A percentile compares a stretch with the other conserved stretches of the same genome.
phyloP scores from a whole-genome alignment of 2,888 invertebrate genomes.

The Acrobasis consociella region DNA sequence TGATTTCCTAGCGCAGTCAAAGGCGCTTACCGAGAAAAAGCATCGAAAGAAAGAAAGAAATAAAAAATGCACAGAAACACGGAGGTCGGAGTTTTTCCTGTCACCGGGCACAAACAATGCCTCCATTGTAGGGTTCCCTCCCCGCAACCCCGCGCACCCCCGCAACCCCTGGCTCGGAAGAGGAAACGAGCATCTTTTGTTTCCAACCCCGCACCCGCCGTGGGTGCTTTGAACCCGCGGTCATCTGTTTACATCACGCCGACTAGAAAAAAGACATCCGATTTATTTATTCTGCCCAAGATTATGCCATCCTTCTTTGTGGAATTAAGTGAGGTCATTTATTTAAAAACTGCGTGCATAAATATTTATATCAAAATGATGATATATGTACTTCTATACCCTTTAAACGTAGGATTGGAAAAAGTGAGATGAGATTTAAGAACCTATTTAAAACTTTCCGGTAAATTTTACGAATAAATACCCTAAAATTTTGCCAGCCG shows the following conservation, averaged over 20 bases:
- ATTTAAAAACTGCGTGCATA: neutral
- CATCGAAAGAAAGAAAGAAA: conserved; percentile 65
- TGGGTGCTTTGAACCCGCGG: conserved; percentile 76
- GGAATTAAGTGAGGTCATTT: neutral
- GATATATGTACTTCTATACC: no score
- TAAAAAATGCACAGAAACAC: conserved; percentile 82
- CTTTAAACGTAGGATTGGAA: no score
- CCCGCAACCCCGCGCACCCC: conserved; percentile 41
- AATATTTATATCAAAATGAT: neutral
- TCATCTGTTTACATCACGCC: conserved; percentile 77
- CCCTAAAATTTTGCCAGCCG: neutral
- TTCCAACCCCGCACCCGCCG: conserved; percentile 63
- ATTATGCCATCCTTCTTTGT: conserved; percentile 31
- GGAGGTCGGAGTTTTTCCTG: conserved; percentile 83
- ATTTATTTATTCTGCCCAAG: conserved; percentile 49
- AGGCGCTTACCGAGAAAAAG: conserved; percentile 66
- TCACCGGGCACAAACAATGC: conserved; percentile 82
- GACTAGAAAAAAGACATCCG: conserved; percentile 62
- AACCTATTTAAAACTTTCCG: no score
- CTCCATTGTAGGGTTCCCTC: conserved; percentile 66
- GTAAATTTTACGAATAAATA: no score
- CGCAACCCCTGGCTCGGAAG: conserved; percentile 49
- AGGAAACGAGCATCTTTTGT: conserved; percentile 82
- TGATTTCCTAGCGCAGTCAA: conserved; percentile 73
- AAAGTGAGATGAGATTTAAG: no score